Evolutionary conservation across 2,888 invertebrate species (phyloP).

Genomic region (Sinotaia quadrata): DNA sequence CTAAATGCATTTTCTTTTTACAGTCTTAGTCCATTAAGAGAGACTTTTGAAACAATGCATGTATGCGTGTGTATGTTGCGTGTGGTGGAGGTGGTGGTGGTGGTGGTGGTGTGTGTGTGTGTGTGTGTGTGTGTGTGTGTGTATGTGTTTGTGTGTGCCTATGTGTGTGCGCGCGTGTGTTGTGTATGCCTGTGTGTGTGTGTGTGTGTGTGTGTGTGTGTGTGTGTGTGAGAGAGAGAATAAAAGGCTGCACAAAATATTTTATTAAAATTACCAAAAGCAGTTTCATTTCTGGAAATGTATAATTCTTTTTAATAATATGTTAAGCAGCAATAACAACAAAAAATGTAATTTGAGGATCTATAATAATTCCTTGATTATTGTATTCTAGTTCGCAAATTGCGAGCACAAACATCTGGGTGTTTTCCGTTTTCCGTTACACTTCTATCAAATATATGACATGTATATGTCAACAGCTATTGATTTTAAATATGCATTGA

Average conservation of each 20-base stretch:
- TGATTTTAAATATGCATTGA: too few species aligned
- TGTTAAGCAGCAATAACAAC: not conserved
- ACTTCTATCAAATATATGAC: too few species aligned
- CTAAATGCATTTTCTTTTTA: too few species aligned
- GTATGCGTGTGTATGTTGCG: not conserved
- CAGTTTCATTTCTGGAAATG: not conserved
- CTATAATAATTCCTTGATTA: not conserved
- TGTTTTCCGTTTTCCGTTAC: too few species aligned
- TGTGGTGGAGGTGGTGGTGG: not conserved
- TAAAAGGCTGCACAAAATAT: not conserved
- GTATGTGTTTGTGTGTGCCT: not conserved
- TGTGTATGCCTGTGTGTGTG: not conserved
- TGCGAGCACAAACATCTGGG: too few species aligned
- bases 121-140: not conserved
- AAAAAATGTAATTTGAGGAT: not conserved
- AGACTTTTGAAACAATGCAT: too few species aligned
- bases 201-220: not conserved
- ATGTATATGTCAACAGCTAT: too few species aligned
- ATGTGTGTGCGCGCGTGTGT: not conserved
- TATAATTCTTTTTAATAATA: not conserved
- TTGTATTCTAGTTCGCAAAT: not conserved
- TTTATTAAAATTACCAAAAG: too few species aligned
- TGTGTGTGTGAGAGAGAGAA: not conserved
- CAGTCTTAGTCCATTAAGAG: too few species aligned
- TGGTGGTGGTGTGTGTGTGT: not conserved